A percentile compares a stretch with the other conserved stretches of the same genome.
phyloP scores from a whole-genome alignment of 2,113 vertebrate species.

The Grammomys surdaster region DNA sequence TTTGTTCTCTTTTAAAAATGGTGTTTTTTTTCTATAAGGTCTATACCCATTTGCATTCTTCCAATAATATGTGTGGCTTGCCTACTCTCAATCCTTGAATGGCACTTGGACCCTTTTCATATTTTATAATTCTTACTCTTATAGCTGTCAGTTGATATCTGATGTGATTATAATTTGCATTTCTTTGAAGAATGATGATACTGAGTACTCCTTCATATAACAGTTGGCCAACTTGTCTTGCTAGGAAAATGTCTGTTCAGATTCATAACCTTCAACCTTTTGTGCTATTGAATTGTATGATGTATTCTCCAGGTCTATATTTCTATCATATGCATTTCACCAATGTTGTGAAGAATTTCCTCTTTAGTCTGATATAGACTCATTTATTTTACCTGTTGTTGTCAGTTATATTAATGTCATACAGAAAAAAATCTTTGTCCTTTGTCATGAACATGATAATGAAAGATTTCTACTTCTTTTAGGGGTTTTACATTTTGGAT shows the following conservation, averaged over 20 bases:
- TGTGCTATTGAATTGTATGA: neutral
- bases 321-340: neutral
- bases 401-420: neutral
- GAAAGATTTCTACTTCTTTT: neutral
- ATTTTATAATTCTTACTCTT: neutral
- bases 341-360: neutral
- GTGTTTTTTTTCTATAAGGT: neutral
- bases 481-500: neutral
- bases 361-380: neutral
- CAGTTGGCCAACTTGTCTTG: neutral
- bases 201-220: neutral
- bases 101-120: neutral
- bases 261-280: no score
- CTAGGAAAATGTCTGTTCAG: neutral
- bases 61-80: no score
- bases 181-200: neutral
- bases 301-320: neutral
- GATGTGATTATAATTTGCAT: neutral
- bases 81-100: neutral
- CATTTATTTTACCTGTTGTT: neutral
- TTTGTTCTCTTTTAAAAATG: neutral
- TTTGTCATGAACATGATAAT: neutral
- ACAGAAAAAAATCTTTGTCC: neutral
- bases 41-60: neutral
- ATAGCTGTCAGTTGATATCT: neutral